Percentiles rank a stretch among this genome's conserved stretches.
Evolutionary conservation across 2,113 vertebrate species (phyloP).

Genomic region (Gambusia holbrooki): DNA sequence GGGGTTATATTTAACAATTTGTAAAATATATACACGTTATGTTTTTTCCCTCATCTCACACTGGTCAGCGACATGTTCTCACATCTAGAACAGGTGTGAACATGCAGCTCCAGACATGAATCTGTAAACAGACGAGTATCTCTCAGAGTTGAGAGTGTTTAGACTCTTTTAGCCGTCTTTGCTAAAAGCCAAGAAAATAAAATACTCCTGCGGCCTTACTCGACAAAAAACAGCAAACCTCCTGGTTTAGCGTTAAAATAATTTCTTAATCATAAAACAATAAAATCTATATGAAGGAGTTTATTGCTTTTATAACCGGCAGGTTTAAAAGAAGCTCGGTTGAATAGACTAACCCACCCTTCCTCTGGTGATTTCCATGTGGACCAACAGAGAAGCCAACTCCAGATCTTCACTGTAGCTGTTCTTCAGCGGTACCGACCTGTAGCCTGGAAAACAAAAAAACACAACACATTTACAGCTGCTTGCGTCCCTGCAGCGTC

Average conservation of each 20-base stretch:
- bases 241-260: too few relatives aligned
- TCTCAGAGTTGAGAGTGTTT: not conserved
- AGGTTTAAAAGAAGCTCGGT: not conserved
- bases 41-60: not conserved
- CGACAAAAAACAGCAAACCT: too few relatives aligned
- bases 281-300: not conserved
- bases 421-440: constrained; percentile 96
- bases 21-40: too few relatives aligned
- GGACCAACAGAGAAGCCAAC: constrained; percentile 91
- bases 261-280: not conserved
- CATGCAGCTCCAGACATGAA: not conserved
- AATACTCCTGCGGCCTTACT: not conserved
- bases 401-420: constrained; percentile 97
- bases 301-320: not conserved
- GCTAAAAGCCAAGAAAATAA: not conserved
- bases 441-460: constrained; percentile 82
- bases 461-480: too few relatives aligned
- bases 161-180: not conserved
- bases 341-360: constrained; percentile 77
- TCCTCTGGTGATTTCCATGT: constrained; percentile 87
- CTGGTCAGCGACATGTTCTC: not conserved
- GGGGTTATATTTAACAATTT: too few relatives aligned
- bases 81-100: not conserved
- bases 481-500: not conserved
- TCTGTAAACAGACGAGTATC: not conserved